Evolutionary conservation across 2,888 invertebrate genomes (phyloP).

Genomic region (Nineta flava): DNA sequence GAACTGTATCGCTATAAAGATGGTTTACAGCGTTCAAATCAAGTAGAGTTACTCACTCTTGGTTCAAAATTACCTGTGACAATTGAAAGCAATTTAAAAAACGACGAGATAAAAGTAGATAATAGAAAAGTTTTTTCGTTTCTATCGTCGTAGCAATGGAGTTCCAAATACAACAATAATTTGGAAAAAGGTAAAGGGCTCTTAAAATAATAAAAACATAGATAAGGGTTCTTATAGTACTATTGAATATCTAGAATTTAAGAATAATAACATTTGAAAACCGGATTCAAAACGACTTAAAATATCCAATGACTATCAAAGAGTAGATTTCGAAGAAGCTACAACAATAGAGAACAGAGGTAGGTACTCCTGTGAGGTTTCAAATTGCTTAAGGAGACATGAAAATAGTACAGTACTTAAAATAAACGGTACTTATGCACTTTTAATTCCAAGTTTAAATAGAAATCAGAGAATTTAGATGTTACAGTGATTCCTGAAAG

Average conservation of each 20-base stretch:
- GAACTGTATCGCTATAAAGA: conserved; percentile 14
- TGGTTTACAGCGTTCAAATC: background rate
- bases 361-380: conserved; percentile 36
- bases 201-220: conserved; percentile 16
- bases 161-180: conserved; percentile 45
- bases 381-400: conserved; percentile 33
- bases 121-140: conserved; percentile 23
- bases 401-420: too few species aligned
- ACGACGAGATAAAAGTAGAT: conserved; percentile 22
- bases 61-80: conserved; percentile 30
- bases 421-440: too few species aligned
- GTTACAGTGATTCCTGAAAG: too few species aligned
- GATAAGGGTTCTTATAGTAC: background rate
- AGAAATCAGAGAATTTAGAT: too few species aligned
- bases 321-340: conserved; percentile 37
- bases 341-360: conserved; percentile 40
- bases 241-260: conserved; percentile 6
- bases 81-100: conserved; percentile 29
- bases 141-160: conserved; percentile 37
- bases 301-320: conserved; percentile 22
- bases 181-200: conserved; percentile 58
- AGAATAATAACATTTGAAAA: conserved; percentile 14
- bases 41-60: conserved; percentile 15
- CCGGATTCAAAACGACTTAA: conserved; percentile 21
- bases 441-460: too few species aligned